Percentiles rank a stretch among this genome's conserved stretches.
phyloP scores from a whole-genome alignment of 2,797 vertebrate genomes.

The Allobates femoralis region DNA sequence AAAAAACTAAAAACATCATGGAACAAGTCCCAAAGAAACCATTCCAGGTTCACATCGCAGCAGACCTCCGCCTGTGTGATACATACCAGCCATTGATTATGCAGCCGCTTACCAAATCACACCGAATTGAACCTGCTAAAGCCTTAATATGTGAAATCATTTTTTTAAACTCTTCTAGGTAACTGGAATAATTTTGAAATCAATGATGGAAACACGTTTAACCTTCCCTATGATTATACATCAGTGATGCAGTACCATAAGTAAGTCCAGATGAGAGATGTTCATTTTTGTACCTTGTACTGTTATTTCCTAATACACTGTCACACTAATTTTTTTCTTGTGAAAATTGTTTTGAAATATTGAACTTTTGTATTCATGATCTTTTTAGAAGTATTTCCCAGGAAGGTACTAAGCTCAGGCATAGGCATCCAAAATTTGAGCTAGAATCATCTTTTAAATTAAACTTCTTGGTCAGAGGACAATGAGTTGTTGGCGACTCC shows the following conservation, averaged over 20 bases:
- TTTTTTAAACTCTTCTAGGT: neutral
- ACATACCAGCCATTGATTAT: too few relatives aligned
- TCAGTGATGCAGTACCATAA: slow-evolving; percentile 2
- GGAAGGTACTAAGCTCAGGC: neutral
- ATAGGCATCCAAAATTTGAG: neutral
- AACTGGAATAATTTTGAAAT: neutral
- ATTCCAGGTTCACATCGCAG: too few relatives aligned
- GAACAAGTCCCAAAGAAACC: too few relatives aligned
- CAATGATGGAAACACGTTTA: neutral
- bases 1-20: too few relatives aligned
- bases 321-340: neutral
- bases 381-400: neutral
- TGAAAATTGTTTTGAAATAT: neutral
- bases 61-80: too few relatives aligned
- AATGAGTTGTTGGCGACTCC: neutral
- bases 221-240: slow-evolving; percentile 26
- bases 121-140: neutral
- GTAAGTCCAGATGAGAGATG: neutral
- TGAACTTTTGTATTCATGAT: neutral
- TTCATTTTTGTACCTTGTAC: neutral
- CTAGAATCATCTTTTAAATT: neutral
- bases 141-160: neutral
- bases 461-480: neutral
- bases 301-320: neutral
- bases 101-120: too few relatives aligned